Evolutionary conservation across 2,113 vertebrate genomes (phyloP).

Genomic region (Toxotes chatareus): DNA sequence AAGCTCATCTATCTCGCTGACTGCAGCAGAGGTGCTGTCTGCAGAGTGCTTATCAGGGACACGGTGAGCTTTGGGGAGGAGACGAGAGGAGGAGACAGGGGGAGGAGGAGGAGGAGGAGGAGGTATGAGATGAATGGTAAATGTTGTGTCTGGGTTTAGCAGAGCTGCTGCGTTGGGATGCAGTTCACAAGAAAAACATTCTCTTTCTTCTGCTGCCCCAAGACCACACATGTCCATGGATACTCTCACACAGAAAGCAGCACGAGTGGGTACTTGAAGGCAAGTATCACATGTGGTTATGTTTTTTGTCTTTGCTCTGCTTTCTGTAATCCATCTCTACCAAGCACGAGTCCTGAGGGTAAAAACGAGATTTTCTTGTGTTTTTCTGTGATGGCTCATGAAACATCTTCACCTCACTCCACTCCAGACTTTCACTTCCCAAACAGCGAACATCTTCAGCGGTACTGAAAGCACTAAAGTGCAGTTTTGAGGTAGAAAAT

Average conservation of each 20-base stretch:
- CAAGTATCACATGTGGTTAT: not conserved
- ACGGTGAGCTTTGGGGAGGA: constrained; percentile 12
- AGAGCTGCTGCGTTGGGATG: constrained; percentile 12
- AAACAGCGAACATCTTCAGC: no score
- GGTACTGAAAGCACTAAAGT: no score
- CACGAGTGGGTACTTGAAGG: not conserved
- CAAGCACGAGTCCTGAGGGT: not conserved
- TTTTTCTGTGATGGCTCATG: not conserved
- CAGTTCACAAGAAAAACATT: constrained; percentile 20
- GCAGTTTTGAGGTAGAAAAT: no score
- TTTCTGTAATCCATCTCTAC: not conserved
- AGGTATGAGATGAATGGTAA: constrained; percentile 57
- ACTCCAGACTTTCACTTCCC: not conserved
- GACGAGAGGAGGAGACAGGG: not conserved
- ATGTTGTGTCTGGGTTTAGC: constrained; percentile 27
- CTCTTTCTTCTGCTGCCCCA: not conserved
- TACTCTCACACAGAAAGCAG: not conserved
- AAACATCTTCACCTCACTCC: not conserved
- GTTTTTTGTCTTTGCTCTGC: constrained; percentile 4
- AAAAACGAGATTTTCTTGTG: not conserved
- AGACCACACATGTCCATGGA: not conserved
- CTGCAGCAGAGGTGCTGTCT: constrained; percentile 44
- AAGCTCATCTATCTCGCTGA: constrained; percentile 54
- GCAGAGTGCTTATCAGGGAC: constrained; percentile 59
- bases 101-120: constrained; percentile 8